Evolutionary conservation across 2,888 invertebrate genomes (phyloP).

Genomic region (Papilio elwesi): DNA sequence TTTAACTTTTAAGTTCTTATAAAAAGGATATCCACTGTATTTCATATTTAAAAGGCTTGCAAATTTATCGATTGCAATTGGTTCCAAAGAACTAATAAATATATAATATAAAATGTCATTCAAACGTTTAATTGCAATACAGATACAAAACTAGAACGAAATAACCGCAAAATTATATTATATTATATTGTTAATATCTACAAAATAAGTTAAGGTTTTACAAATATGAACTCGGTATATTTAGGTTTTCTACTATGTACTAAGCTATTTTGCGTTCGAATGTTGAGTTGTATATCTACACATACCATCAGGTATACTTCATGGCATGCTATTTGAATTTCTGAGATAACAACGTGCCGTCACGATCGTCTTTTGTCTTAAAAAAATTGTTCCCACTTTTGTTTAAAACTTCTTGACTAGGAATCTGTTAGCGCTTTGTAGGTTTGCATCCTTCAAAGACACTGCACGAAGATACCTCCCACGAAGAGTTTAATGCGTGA

Average conservation of each 20-base stretch:
- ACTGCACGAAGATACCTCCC: conserved; percentile 58
- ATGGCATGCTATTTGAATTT: background rate
- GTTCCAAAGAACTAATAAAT: too few relatives aligned
- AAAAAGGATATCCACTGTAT: too few relatives aligned
- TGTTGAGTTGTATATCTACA: background rate
- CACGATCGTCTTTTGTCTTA: conserved; percentile 62
- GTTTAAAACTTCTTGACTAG: conserved; percentile 55
- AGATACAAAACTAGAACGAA: too few relatives aligned
- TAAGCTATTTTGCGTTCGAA: background rate
- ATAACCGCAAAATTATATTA: too few relatives aligned
- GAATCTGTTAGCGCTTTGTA: conserved; percentile 61
- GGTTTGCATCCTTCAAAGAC: conserved; percentile 44
- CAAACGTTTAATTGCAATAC: too few relatives aligned
- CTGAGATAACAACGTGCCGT: conserved; percentile 59
- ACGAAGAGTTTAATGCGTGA: conserved; percentile 56
- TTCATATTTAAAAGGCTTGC: too few relatives aligned
- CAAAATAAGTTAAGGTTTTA: too few relatives aligned
- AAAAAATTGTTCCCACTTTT: conserved; percentile 41
- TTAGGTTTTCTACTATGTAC: background rate
- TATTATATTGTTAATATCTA: too few relatives aligned
- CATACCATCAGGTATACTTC: too few relatives aligned
- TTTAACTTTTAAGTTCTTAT: too few relatives aligned
- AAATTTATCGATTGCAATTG: too few relatives aligned
- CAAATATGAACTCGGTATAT: background rate
- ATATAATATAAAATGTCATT: too few relatives aligned